Percentiles rank a stretch among this genome's conserved stretches.
phyloP scores from a whole-genome alignment of 2,888 invertebrate species.

The Phaedon cochleariae region DNA sequence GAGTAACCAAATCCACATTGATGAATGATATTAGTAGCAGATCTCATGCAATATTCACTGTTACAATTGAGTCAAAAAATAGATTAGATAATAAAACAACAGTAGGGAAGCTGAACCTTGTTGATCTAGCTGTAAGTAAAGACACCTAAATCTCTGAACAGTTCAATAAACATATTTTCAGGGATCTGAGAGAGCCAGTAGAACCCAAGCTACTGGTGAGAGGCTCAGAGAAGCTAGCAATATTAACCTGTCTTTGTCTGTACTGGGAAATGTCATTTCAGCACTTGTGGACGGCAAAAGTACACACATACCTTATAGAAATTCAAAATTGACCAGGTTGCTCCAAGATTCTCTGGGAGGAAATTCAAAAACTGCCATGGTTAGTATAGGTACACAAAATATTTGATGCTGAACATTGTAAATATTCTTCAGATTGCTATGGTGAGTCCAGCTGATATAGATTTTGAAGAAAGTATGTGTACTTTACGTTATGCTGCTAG shows the following conservation, averaged over 20 bases:
- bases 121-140: constrained; percentile 88
- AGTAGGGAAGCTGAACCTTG: constrained; percentile 96
- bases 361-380: constrained; percentile 95
- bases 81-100: constrained; percentile 84
- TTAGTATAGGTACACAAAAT: constrained; percentile 55
- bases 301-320: constrained; percentile 97
- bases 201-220: constrained; percentile 94
- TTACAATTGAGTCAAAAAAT: constrained; percentile 96
- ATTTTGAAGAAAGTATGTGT: constrained; percentile 97
- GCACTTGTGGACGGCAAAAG: constrained; percentile 97
- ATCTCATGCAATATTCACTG: constrained; percentile 98
- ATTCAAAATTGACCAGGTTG: constrained; percentile 93
- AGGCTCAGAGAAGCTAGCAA: constrained; percentile 96
- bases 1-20: constrained; percentile 89
- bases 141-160: constrained; percentile 1
- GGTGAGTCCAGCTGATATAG: constrained; percentile 94
- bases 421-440: constrained; percentile 81
- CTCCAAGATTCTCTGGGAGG: constrained; percentile 97
- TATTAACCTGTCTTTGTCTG: constrained; percentile 96
- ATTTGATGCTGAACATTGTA: background rate
- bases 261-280: constrained; percentile 97
- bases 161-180: constrained; percentile 56
- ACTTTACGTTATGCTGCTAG: constrained; percentile 96
- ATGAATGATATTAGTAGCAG: constrained; percentile 98
- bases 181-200: constrained; percentile 97